Conservation (phyloP, 2,113 vertebrate genomes). For the Spea multiplicata region DNA sequence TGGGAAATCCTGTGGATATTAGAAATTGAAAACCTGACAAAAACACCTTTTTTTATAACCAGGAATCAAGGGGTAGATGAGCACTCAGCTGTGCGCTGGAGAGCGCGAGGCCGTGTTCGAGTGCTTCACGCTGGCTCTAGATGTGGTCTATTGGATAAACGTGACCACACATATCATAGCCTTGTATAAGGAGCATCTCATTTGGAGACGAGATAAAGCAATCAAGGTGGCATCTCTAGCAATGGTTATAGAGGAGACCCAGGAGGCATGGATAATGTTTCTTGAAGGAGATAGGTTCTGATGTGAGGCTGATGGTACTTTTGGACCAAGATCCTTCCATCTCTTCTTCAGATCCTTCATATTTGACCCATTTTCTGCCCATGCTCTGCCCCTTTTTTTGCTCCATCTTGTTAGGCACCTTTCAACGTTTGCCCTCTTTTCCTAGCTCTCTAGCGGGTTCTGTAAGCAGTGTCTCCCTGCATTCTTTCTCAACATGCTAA, state of each 20-base stretch:
- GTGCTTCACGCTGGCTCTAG: slow-evolving; percentile 26
- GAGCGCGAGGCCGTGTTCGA: slow-evolving; percentile 4
- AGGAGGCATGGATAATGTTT: not conserved
- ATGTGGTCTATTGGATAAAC: slow-evolving; percentile 22
- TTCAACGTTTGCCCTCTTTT: too few species aligned
- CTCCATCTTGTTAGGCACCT: too few species aligned
- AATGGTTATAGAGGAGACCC: not conserved
- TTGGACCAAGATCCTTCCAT: not conserved
- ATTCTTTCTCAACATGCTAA: too few species aligned
- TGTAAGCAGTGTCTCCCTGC: too few species aligned
- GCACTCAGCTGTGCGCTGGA: slow-evolving; percentile 2
- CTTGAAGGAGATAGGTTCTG: not conserved
- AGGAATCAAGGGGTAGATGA: slow-evolving; percentile 1
- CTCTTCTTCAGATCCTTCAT: not conserved
- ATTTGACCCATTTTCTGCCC: too few species aligned
- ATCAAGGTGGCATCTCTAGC: not conserved
- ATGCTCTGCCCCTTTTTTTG: too few species aligned
- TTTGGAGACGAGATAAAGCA: slow-evolving; percentile 1
- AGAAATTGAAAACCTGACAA: slow-evolving; percentile 41
- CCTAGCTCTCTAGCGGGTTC: too few species aligned
- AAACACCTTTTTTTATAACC: slow-evolving; percentile 24
- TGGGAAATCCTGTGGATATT: slow-evolving; percentile 50
- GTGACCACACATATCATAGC: slow-evolving; percentile 28
- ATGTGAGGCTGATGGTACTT: not conserved
- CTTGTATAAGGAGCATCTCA: slow-evolving; percentile 7